phyloP scores from a whole-genome alignment of 2,888 invertebrate genomes.

The Brenthis daphne region DNA sequence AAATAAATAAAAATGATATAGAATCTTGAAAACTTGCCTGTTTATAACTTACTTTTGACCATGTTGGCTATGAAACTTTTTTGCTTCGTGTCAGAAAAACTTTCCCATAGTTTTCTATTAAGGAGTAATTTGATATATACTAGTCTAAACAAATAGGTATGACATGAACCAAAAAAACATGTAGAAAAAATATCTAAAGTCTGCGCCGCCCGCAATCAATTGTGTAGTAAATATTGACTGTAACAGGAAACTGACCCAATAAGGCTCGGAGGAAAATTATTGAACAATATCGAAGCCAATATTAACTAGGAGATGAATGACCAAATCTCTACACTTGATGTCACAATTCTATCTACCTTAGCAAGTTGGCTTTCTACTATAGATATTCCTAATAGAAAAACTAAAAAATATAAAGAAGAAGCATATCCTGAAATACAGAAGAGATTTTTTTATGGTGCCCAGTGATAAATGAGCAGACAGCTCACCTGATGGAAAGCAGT shows the following conservation, averaged over 20 bases:
- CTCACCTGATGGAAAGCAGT: too few species aligned
- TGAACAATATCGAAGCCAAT: slow-evolving; percentile 32
- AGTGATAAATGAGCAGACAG: too few species aligned
- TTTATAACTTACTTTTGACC: too few species aligned
- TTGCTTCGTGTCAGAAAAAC: too few species aligned
- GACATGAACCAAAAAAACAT: not conserved
- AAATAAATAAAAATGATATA: too few species aligned
- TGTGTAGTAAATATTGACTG: slow-evolving; percentile 40
- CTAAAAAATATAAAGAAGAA: too few species aligned
- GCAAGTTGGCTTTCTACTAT: not conserved
- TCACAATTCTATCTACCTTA: not conserved
- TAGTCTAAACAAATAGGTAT: too few species aligned
- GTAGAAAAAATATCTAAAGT: slow-evolving; percentile 13
- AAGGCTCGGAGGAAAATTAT: slow-evolving; percentile 33
- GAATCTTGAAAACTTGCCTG: too few species aligned
- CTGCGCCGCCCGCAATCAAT: slow-evolving; percentile 33
- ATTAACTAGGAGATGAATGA: slow-evolving; percentile 34
- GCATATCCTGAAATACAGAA: too few species aligned
- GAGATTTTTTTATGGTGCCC: too few species aligned
- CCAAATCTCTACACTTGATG: slow-evolving; percentile 15
- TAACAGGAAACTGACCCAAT: slow-evolving; percentile 39
- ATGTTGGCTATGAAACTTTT: too few species aligned
- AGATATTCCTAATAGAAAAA: too few species aligned
- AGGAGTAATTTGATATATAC: not conserved
- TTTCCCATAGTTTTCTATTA: not conserved